phyloP scores from a whole-genome alignment of 2,797 vertebrate genomes.

The Halcyon chelicuti region DNA sequence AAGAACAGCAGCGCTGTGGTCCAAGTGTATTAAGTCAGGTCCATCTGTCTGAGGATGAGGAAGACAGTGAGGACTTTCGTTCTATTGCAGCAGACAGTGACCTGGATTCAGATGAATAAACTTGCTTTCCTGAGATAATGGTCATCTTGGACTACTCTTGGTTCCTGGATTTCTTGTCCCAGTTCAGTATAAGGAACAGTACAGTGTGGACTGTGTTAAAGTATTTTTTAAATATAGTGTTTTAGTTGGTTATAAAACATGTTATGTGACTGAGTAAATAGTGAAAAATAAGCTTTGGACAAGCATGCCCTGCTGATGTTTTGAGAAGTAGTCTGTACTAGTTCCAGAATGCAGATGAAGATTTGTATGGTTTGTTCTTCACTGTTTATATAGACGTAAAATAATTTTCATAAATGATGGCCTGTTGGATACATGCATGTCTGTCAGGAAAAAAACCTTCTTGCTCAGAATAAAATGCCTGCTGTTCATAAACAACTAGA shows the following conservation, averaged over 20 bases:
- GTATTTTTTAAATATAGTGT: neutral
- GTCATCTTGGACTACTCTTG: neutral
- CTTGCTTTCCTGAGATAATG: neutral
- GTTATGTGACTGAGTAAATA: neutral
- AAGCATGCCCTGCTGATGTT: neutral
- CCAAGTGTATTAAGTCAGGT: slow-evolving; percentile 93
- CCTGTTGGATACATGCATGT: neutral
- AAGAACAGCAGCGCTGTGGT: slow-evolving; percentile 89
- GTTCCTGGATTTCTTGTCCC: neutral
- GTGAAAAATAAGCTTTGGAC: neutral
- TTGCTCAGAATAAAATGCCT: neutral
- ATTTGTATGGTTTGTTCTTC: neutral
- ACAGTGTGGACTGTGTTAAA: neutral
- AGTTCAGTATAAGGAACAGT: neutral
- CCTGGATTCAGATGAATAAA: slow-evolving; percentile 89
- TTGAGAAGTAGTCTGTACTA: neutral
- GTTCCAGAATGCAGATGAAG: neutral
- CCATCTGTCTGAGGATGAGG: slow-evolving; percentile 95
- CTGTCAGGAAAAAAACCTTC: neutral
- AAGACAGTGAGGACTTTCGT: slow-evolving; percentile 94
- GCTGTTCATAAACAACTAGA: neutral
- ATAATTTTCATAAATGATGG: neutral
- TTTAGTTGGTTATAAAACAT: neutral
- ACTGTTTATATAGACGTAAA: neutral
- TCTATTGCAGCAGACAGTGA: slow-evolving; percentile 95